These are phyloP conservation scores for Xenentodon cancila DNA, from an alignment of 2,797 vertebrate species.

Conservation along the genomic window DNA sequence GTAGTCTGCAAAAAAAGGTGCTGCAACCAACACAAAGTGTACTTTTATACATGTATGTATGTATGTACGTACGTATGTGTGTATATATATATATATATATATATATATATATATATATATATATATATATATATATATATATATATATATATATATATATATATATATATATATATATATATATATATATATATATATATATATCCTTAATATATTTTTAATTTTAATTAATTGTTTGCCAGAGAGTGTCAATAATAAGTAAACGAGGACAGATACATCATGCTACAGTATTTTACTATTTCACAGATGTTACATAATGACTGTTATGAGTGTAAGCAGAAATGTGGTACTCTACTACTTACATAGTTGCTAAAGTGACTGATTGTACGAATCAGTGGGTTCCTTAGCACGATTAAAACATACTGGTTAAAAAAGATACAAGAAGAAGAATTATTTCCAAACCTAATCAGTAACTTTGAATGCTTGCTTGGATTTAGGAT, in stretches of 20 bases:
- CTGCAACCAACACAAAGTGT: background rate
- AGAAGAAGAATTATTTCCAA: background rate
- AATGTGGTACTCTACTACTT: constrained; percentile 10
- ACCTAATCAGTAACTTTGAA: constrained; percentile 9
- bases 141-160: too few species aligned
- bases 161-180: too few species aligned
- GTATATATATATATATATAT: too few species aligned
- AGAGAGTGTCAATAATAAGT: constrained; percentile 4
- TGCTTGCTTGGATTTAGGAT: background rate
- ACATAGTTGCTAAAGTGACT: constrained; percentile 16
- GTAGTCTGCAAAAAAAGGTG: constrained; percentile 12
- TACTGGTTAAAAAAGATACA: background rate
- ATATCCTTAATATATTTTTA: too few species aligned
- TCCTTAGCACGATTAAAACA: background rate
- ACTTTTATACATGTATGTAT: too few species aligned
- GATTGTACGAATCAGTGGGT: constrained; percentile 9
- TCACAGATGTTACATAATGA: background rate
- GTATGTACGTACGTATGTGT: too few species aligned
- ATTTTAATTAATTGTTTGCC: background rate
- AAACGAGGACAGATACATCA: constrained; percentile 1
- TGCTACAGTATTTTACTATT: too few species aligned
- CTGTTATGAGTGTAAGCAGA: constrained; percentile 32
- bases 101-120: too few species aligned
- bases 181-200: too few species aligned
- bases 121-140: too few species aligned